phyloP scores from a whole-genome alignment of 2,113 vertebrate species.

The Hemiprocne comata region DNA sequence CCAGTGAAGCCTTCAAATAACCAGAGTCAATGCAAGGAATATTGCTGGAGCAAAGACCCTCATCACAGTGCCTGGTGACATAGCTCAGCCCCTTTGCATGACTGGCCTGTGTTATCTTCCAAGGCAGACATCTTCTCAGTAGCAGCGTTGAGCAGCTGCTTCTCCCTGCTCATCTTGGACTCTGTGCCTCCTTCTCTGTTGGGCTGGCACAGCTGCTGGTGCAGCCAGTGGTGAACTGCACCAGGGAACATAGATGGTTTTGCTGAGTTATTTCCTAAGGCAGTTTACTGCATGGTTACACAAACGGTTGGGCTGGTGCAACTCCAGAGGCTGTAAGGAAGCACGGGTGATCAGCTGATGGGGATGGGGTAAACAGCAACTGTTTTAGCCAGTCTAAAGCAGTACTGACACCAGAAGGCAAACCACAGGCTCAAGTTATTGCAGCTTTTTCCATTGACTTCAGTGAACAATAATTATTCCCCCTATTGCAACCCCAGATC shows the following conservation, averaged over 20 bases:
- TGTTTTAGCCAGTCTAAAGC: background rate
- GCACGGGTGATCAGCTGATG: background rate
- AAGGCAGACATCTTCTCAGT: background rate
- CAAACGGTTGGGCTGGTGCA: background rate
- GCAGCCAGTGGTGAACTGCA: background rate
- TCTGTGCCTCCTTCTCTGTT: background rate
- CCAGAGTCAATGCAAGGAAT: background rate
- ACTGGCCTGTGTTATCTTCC: background rate
- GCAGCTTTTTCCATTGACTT: background rate
- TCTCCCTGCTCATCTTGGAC: accelerated
- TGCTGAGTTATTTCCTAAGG: background rate
- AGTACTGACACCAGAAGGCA: background rate
- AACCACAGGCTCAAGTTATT: background rate
- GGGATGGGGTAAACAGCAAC: background rate
- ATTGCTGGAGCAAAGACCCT: background rate
- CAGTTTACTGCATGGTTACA: background rate
- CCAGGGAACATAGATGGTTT: accelerated
- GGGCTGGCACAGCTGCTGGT: background rate
- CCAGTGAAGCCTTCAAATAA: background rate
- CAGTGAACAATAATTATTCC: background rate
- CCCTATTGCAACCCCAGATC: background rate
- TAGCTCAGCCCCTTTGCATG: background rate
- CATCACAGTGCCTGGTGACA: background rate
- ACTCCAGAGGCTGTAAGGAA: background rate
- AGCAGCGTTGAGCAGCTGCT: background rate